Percentiles rank a stretch among this genome's conserved stretches.
Conservation (phyloP, 2,888 invertebrate genomes). For the Acanthosepion pharaonis region DNA sequence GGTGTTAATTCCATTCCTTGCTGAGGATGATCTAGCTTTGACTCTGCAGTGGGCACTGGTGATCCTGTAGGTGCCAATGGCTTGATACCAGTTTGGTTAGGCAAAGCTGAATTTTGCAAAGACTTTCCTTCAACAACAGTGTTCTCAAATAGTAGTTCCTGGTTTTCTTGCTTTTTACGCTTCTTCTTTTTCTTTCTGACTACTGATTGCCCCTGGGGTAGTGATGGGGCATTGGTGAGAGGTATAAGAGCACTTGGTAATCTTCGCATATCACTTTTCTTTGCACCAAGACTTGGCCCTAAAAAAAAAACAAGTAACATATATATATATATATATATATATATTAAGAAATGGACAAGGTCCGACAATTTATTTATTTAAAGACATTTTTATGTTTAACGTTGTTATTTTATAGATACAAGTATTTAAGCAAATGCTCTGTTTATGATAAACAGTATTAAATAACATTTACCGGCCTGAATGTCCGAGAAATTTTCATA, state of each 20-base stretch:
- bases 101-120: background rate
- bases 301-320: background rate
- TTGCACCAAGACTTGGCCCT: background rate
- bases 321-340: background rate
- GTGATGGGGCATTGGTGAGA: background rate
- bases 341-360: too few species aligned
- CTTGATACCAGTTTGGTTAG: background rate
- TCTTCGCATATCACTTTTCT: background rate
- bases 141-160: background rate
- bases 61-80: background rate
- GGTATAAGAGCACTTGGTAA: slow-evolving; percentile 41
- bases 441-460: too few species aligned
- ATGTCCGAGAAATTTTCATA: too few species aligned
- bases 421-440: too few species aligned
- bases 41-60: background rate
- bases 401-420: too few species aligned
- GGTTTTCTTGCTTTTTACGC: background rate
- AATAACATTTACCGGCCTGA: too few species aligned
- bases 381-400: too few species aligned
- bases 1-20: background rate
- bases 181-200: slow-evolving; percentile 20
- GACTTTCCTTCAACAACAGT: background rate
- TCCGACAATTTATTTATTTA: too few species aligned
- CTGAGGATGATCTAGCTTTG: background rate
- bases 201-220: background rate